phyloP scores from a whole-genome alignment of 2,113 vertebrate genomes.

The Chlorodrepanis virens region DNA sequence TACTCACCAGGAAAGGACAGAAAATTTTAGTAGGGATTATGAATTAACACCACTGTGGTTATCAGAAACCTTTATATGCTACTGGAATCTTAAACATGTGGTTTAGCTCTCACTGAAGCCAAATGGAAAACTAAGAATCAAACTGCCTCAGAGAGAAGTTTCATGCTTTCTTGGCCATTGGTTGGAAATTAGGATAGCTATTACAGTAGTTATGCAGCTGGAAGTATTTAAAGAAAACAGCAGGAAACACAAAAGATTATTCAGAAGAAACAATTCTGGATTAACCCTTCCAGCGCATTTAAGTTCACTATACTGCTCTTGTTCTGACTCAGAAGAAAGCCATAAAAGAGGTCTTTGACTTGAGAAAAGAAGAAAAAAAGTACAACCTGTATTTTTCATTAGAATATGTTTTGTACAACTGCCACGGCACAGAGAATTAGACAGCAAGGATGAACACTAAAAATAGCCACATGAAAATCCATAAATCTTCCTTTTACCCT shows the following conservation, averaged over 20 bases:
- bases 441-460: not conserved
- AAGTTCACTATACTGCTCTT: not conserved
- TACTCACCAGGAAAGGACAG: not conserved
- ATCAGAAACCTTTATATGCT: not conserved
- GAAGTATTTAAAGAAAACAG: conserved; percentile 35
- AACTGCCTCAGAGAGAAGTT: not conserved
- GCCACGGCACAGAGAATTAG: not conserved
- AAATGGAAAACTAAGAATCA: not conserved
- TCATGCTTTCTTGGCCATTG: not conserved
- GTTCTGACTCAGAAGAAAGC: not conserved
- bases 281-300: not conserved
- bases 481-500: not conserved
- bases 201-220: conserved; percentile 21
- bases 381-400: not conserved
- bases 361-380: not conserved
- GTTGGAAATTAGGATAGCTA: conserved; percentile 33
- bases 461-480: not conserved
- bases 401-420: not conserved
- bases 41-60: not conserved
- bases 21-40: not conserved
- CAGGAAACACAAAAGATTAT: conserved; percentile 3
- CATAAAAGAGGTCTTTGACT: not conserved
- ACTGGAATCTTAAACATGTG: not conserved
- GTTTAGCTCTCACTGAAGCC: not conserved
- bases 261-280: not conserved